Base-by-base conservation (phyloP, 1,140 invertebrate genomes). In the Tetranychus cinnabarinus region DNA sequence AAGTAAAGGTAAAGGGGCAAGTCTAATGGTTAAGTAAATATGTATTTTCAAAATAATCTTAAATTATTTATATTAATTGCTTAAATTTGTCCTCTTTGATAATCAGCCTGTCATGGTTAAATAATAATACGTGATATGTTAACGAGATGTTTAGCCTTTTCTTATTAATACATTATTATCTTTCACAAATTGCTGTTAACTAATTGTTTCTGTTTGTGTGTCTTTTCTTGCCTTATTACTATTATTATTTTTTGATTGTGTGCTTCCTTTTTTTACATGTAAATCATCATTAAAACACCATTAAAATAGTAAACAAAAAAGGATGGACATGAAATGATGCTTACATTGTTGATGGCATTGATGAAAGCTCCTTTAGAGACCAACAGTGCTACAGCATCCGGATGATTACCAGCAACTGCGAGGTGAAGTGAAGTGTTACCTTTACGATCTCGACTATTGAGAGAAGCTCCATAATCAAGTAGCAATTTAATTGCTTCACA, bases 331-430 rank as follows among this genome's bases (percentile, higher is more conserved):
- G 2, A 52, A n/a, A 13, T 52, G n/a, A 15, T 23, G 75, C 77
- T 74, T 75, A 87, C 85, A 71, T 77, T 73, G 68, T 87, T 86
- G 5, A 82, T 74, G 47, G 79, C 74, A 64, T 85, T 81, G 4
- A 85, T 72, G 68, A 85, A 79, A 5, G 82, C 80, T 3, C 81
- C 82, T 65, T 80, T 79, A 8, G 78, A 74, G 56, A 86, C 78
- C 39, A 87, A 73, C 62, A 82, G 74, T 70, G 82, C 78, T 3
- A 83, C 81, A 31, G 80, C 80, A 58, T 83, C 79, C 3, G 76
- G 72, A 63, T 82, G 79, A 69, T 85, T 84, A 1, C 78, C 78
- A 60, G 80, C 77, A 57, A 81, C 83, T 33, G 84, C 82, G 50
- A 84, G 72, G 70, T 86, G 84, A n/a, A 87, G 71, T 1, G 84